A percentile compares a stretch with the other conserved stretches of the same genome.
phyloP scores from a whole-genome alignment of 2,797 vertebrate genomes.

The Scolopax bukidnonensis region DNA sequence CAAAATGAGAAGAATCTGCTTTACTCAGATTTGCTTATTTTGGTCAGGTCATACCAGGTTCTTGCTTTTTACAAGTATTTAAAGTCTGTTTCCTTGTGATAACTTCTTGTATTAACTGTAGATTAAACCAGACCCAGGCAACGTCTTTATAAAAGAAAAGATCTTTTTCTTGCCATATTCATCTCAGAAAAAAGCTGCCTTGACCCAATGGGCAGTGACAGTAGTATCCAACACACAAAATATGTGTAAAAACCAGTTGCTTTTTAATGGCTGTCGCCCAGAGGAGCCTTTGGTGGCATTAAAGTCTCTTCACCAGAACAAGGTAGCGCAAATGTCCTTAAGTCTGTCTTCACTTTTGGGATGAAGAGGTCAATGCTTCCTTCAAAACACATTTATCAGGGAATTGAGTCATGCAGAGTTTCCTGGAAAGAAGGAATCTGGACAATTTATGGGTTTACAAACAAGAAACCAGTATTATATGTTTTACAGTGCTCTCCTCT shows the following conservation, averaged over 20 bases:
- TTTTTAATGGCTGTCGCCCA: background rate
- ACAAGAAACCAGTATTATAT: background rate
- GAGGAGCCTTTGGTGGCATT: background rate
- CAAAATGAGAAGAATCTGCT: constrained; percentile 20
- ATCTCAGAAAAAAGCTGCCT: background rate
- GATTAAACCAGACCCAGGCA: background rate
- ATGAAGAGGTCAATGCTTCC: background rate
- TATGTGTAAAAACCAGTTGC: background rate
- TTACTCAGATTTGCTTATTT: constrained; percentile 13
- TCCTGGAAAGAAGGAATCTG: background rate
- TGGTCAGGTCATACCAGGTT: background rate
- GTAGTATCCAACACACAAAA: background rate
- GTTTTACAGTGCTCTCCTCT: background rate
- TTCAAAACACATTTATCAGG: background rate
- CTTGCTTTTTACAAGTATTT: background rate
- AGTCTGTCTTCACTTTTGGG: background rate
- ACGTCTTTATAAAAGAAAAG: background rate
- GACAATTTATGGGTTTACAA: background rate
- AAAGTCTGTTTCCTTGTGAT: background rate
- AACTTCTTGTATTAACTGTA: background rate
- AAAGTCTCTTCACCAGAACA: background rate
- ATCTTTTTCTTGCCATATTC: background rate
- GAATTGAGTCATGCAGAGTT: background rate
- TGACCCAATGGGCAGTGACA: background rate
- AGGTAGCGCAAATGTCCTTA: background rate